Evolutionary conservation across 2,797 vertebrate genomes (phyloP), one percentile per base, ranked within the genome.

Genomic region (Percopsis omiscomaycus): DNA sequence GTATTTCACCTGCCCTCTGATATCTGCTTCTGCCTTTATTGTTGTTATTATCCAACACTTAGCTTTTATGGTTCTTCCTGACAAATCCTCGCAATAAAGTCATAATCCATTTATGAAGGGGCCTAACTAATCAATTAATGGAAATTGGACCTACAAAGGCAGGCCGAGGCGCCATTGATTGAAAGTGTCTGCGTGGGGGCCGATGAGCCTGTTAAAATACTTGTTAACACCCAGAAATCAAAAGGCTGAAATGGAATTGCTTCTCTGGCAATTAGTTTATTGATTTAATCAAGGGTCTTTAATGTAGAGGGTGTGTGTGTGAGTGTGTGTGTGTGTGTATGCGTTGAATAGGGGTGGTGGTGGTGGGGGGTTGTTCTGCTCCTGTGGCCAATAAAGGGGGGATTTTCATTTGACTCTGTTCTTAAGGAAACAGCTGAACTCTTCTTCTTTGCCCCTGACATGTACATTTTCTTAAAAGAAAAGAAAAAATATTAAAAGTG

Each of bases 231-330:
- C 89, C 89, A 91, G 86, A 91, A 94, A 93, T 93, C 92, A 94
- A 93, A 94, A 93, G 88, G 92, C 92, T 90, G 93, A 94, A 95
- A 96, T 95, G 95, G 93, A 95, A 95, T 95, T 94, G 91, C 93
- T 94, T 94, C 94, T 95, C 93, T 90, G 92, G 92, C 95, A 95
- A 96, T 96, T 96, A 96, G 94, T 94, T 96, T 96, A 96, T 97
- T 96, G 95, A 97, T 97, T 96, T 96, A 96, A 96, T 96, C 96
- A 96, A 95, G 93, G 92, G 93, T 93, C 95, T 97, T 97, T 96
- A 95, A 95, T 96, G 95, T 94, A 94, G 93, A 93, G 91, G 91
- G 93, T 92, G 92, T 91, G 91, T 92, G 92, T 91, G 93, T 93
- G 92, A 91, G 88, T 86, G 88, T 88, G 92, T 93, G 89, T 87